Evolutionary conservation across 2,797 vertebrate species (phyloP), one percentile per base, ranked within the genome.

Genomic region (Nasua narica): DNA sequence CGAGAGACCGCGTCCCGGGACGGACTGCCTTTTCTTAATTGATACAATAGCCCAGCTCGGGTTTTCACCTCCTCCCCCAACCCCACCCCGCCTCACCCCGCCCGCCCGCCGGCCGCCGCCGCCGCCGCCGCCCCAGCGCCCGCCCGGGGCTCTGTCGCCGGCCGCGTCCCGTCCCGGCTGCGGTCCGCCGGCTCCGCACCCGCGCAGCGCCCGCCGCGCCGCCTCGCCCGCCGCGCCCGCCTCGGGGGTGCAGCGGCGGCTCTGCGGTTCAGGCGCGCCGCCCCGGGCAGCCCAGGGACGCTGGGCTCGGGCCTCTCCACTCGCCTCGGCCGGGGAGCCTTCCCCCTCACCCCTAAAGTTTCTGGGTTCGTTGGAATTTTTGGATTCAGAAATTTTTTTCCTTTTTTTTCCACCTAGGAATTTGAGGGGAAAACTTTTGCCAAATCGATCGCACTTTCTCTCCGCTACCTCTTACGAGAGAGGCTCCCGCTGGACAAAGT

Each of bases 1-100:
- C 48, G 93, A 96, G 95, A 97, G 97, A 95, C 97, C 29, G 87
- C 96, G 94, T 97, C 98, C 97, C 70, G 90, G 97, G 98, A 97
- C 97, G 10, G 97, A 93, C 93, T 82, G 97, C 97, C 95, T 97
- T 97, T 96, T 37, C 97, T 93, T 97, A 97, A 97, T 97, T 97
- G 98, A 97, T 98, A 96, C 97, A 97, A 97, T 98, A 96, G 95
- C 97, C 95, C 90, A 35, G 97, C 97, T 97, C 96, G 58, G 95
- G 96, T 70, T 97, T 90, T 96, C 96, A 94, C 95, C 96, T 94
- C 97, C 97, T 96, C 96, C 95, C 97, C 96, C 95, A 91, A 93
- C 96, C 93, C 97, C 97, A 93, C 96, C 97, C 97, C 91, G 84
- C 97, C 97, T 93, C 95, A 78, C 97, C 93, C 97, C 96, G 92